Evolutionary conservation across 2,888 invertebrate genomes (phyloP).

Genomic region (Dione vanillae): DNA sequence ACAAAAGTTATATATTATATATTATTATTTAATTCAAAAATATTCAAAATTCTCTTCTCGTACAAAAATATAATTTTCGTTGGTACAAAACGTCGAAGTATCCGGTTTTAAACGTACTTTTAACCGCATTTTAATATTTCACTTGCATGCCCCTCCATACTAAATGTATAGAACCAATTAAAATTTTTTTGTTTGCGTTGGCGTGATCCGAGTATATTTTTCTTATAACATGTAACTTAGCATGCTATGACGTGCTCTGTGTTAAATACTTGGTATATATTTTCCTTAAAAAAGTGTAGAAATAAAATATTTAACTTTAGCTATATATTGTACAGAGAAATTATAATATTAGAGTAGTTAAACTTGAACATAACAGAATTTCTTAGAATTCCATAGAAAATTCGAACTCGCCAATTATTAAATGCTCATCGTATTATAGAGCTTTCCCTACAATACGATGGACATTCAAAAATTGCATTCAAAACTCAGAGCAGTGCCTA

Average conservation of each 20-base stretch:
- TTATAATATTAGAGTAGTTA: neutral
- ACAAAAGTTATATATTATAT: too few species aligned
- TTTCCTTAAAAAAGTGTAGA: neutral
- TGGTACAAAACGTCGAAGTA: slow-evolving; percentile 1
- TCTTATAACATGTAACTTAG: slow-evolving; percentile 48
- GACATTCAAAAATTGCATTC: too few species aligned
- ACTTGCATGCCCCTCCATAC: slow-evolving; percentile 44
- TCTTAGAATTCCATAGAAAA: too few species aligned
- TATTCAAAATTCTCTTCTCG: neutral
- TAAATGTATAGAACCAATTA: slow-evolving; percentile 49
- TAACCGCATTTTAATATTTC: slow-evolving; percentile 39
- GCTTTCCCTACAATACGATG: too few species aligned
- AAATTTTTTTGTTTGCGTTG: slow-evolving; percentile 46
- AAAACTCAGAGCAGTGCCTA: too few species aligned
- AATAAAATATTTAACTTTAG: slow-evolving; percentile 6
- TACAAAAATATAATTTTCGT: slow-evolving; percentile 20
- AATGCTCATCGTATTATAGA: too few species aligned
- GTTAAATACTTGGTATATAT: slow-evolving; percentile 44
- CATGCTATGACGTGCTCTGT: slow-evolving; percentile 43
- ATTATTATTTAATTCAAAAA: too few species aligned
- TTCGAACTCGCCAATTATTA: too few species aligned
- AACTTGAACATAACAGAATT: too few species aligned
- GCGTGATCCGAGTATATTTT: slow-evolving; percentile 50
- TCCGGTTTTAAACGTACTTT: slow-evolving; percentile 36
- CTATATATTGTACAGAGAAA: neutral